Percentiles rank a stretch among this genome's conserved stretches.
Conservation (phyloP, 2,888 invertebrate species). For the Monopis laevigella region DNA sequence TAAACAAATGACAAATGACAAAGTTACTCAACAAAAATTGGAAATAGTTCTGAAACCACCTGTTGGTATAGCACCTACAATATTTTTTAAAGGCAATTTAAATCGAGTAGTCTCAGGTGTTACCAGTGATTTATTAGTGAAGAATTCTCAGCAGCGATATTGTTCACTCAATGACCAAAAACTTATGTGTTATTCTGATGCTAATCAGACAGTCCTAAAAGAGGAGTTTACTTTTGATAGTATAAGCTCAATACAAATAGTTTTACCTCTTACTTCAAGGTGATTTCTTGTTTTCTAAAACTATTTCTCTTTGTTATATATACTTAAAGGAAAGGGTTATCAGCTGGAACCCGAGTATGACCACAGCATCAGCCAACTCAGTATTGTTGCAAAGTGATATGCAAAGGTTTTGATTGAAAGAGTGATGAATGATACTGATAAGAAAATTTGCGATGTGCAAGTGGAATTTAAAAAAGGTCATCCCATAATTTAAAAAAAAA, state of each 20-base stretch:
- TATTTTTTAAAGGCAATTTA: constrained; percentile 70
- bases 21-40: constrained; percentile 29
- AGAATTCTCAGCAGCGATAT: constrained; percentile 78
- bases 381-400: too few relatives aligned
- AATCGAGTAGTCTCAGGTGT: constrained; percentile 66
- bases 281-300: constrained; percentile 25
- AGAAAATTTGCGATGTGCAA: too few relatives aligned
- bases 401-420: too few relatives aligned
- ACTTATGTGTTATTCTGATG: constrained; percentile 78
- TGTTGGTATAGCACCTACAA: constrained; percentile 46
- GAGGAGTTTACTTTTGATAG: constrained; percentile 76
- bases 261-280: constrained; percentile 63
- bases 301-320: too few relatives aligned
- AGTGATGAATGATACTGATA: too few relatives aligned
- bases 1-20: constrained; percentile 33
- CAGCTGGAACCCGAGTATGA: too few relatives aligned
- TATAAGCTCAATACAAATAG: constrained; percentile 71
- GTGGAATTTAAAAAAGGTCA: too few relatives aligned
- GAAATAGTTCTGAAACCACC: constrained; percentile 59
- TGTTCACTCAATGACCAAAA: constrained; percentile 77
- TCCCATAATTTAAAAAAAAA: too few relatives aligned
- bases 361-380: neutral
- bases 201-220: constrained; percentile 72
- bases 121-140: constrained; percentile 76
- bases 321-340: too few relatives aligned